Percentiles rank a stretch among this genome's conserved stretches.
Evolutionary conservation across 2,797 vertebrate species (phyloP).

Genomic region (Poeciliopsis presidionis): DNA sequence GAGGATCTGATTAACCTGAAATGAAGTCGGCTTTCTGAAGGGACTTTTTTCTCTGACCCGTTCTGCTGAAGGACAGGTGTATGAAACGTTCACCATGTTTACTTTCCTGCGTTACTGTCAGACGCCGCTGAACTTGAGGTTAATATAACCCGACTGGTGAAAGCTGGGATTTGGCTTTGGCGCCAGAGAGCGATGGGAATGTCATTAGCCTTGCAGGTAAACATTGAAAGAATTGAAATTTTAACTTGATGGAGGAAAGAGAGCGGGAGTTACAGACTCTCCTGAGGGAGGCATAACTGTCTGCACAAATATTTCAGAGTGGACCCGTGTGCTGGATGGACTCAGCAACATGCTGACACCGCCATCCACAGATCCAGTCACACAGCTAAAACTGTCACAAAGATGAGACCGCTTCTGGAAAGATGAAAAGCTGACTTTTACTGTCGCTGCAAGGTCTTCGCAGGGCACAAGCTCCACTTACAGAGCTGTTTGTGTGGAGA

Average conservation of each 20-base stretch:
- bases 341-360: conserved; percentile 34
- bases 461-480: background rate
- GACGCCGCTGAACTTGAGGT: background rate
- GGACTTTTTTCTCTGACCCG: background rate
- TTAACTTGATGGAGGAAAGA: conserved; percentile 18
- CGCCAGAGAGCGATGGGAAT: background rate
- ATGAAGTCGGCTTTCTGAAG: background rate
- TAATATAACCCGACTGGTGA: background rate
- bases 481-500: background rate
- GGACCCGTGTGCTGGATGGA: conserved; percentile 14
- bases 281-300: conserved; percentile 34
- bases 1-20: background rate
- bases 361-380: conserved; percentile 17
- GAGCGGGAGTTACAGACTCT: background rate
- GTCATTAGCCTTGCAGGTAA: background rate
- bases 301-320: conserved; percentile 27
- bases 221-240: conserved; percentile 24
- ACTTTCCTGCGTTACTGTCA: background rate
- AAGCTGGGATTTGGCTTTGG: background rate
- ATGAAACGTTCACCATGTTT: background rate
- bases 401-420: conserved; percentile 28
- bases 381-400: conserved; percentile 29
- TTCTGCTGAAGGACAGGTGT: background rate
- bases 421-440: conserved; percentile 16
- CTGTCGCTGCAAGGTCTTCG: conserved; percentile 1